Conservation (phyloP, 2,888 invertebrate genomes). For the Lycophotia porphyrea region DNA sequence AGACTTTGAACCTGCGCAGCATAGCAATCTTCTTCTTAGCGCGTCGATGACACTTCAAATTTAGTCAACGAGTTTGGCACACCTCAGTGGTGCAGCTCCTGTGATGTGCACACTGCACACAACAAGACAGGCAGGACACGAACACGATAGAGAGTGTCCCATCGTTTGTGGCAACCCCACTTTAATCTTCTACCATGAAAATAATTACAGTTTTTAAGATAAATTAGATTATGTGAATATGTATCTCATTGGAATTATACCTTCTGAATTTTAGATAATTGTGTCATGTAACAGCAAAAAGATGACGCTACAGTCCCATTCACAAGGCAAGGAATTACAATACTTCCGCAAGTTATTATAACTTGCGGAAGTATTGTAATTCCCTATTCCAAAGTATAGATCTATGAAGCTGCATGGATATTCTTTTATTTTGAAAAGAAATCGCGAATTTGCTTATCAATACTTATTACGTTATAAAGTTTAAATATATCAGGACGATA, state of each 20-base stretch:
- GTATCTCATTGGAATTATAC: background rate
- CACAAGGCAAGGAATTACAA: too few species aligned
- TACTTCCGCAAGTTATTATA: too few species aligned
- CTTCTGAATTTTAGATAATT: background rate
- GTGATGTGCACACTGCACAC: too few species aligned
- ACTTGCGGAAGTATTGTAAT: background rate
- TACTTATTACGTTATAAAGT: background rate
- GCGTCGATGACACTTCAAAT: background rate
- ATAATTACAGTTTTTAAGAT: background rate
- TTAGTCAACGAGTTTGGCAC: too few species aligned
- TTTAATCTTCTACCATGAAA: background rate
- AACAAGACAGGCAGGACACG: too few species aligned
- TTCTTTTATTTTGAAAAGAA: background rate
- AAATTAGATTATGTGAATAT: background rate
- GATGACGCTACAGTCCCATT: background rate
- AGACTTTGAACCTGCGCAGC: background rate
- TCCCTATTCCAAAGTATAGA: background rate
- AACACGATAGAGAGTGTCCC: too few species aligned
- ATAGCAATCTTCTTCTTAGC: background rate
- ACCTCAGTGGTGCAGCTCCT: too few species aligned
- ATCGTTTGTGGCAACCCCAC: too few species aligned
- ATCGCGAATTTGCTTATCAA: background rate
- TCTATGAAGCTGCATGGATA: background rate
- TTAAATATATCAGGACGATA: background rate
- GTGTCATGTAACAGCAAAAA: background rate